These are phyloP conservation scores for Crossaster papposus DNA, from an alignment of 53 echinoderm and acorn worm genomes.

Conservation along the genomic window DNA sequence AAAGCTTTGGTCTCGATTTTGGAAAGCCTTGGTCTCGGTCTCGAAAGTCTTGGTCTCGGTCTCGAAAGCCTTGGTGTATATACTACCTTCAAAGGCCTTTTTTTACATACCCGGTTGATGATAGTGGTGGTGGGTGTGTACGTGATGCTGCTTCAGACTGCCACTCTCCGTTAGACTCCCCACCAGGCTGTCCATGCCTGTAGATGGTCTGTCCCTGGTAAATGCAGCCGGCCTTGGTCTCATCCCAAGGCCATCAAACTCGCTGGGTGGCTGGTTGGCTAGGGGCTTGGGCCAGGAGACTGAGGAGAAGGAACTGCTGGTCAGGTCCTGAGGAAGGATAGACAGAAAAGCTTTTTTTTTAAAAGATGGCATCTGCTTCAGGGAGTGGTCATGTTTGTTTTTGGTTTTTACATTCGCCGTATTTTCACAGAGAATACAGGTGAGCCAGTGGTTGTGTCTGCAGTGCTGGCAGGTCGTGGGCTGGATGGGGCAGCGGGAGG, in stretches of 20 bases:
- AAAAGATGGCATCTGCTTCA: too few species aligned
- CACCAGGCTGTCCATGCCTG: constrained; percentile 33
- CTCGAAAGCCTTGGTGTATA: too few species aligned
- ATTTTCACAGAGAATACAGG: too few species aligned
- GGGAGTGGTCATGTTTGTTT: too few species aligned
- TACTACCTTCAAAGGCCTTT: not conserved
- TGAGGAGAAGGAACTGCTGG: constrained; percentile 74
- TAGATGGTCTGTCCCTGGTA: constrained; percentile 28
- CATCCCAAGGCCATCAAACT: constrained; percentile 61
- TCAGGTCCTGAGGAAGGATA: constrained; percentile 46
- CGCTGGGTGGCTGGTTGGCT: constrained; percentile 47
- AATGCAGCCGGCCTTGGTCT: constrained; percentile 45
- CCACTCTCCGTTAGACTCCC: constrained; percentile 29
- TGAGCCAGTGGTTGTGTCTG: constrained; percentile 35
- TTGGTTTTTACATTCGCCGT: too few species aligned
- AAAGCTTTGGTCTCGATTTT: too few species aligned
- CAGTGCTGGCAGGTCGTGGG: not conserved
- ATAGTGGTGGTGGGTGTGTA: constrained; percentile 82
- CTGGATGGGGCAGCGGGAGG: not conserved
- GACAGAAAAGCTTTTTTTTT: too few species aligned
- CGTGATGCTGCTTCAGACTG: constrained; percentile 50
- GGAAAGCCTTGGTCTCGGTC: too few species aligned
- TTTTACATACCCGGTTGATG: constrained; percentile 65
- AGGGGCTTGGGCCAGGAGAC: constrained; percentile 81
- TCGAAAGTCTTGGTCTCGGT: too few species aligned